phyloP scores from a whole-genome alignment of 2,888 invertebrate genomes.

The Ormyrus thymus region DNA sequence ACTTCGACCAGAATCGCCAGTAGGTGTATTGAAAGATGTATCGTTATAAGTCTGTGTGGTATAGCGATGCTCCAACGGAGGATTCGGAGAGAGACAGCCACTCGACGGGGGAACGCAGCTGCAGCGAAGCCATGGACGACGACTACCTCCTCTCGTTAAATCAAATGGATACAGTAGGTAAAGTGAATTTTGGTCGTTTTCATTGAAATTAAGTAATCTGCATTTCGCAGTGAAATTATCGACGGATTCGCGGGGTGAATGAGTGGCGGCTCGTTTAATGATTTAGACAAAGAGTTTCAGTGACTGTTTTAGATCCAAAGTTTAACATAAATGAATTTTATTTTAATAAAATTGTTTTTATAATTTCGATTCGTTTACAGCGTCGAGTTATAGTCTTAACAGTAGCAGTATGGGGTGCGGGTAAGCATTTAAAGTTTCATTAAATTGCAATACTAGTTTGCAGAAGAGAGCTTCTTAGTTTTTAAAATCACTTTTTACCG shows the following conservation, averaged over 20 bases:
- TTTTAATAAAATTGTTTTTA: background rate
- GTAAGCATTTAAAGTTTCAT: constrained; percentile 37
- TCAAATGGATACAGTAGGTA: constrained; percentile 45
- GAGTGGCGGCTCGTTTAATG: background rate
- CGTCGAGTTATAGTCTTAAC: constrained; percentile 51
- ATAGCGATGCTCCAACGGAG: constrained; percentile 57
- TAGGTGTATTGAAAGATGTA: constrained; percentile 55
- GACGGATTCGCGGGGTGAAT: background rate
- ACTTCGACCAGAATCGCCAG: constrained; percentile 14
- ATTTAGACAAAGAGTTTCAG: background rate
- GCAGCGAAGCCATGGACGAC: constrained; percentile 42
- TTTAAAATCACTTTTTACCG: too few species aligned
- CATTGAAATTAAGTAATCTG: background rate
- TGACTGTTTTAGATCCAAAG: background rate
- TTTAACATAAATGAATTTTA: background rate
- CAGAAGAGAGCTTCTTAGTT: too few species aligned
- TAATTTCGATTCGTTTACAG: constrained; percentile 24
- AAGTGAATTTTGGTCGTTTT: background rate
- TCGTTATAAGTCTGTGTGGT: constrained; percentile 62
- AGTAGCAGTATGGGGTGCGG: constrained; percentile 53
- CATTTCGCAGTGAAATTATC: background rate
- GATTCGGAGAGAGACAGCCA: constrained; percentile 47
- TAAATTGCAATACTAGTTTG: too few species aligned
- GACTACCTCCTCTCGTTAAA: background rate
- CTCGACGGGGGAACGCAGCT: constrained; percentile 32